Evolutionary conservation across 2,888 invertebrate species (phyloP).

Genomic region (Melanargia galathea): DNA sequence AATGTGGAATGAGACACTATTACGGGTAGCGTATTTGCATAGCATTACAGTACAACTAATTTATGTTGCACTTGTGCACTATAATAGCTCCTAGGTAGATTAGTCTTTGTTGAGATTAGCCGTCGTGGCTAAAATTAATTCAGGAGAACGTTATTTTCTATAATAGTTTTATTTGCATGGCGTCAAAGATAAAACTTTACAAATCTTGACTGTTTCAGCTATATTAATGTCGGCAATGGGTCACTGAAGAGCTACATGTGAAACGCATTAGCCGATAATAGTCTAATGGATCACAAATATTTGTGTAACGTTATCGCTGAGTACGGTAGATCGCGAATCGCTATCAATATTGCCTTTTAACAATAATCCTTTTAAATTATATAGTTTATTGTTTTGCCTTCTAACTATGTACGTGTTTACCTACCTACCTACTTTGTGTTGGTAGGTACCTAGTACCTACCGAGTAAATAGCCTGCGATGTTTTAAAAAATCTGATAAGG

Average conservation of each 20-base stretch:
- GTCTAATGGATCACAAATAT: conserved; percentile 66
- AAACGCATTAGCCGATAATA: conserved; percentile 64
- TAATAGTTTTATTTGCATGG: conserved; percentile 22
- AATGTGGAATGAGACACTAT: too few species aligned
- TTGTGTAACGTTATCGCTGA: conserved; percentile 46
- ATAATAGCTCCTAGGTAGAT: too few species aligned
- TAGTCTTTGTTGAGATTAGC: too few species aligned
- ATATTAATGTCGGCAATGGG: conserved; percentile 32
- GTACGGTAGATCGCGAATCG: conserved; percentile 34
- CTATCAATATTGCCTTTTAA: conserved; percentile 34
- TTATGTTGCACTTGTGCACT: too few species aligned
- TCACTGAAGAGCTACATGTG: conserved; percentile 52
- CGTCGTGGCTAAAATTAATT: neutral
- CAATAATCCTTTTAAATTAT: conserved; percentile 39
- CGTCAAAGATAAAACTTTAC: conserved; percentile 29
- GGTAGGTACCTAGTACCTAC: neutral
- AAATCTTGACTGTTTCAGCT: conserved; percentile 33
- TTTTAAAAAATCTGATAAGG: too few species aligned
- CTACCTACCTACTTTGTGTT: neutral
- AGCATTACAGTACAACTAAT: too few species aligned
- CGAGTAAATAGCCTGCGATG: too few species aligned
- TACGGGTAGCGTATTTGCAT: too few species aligned
- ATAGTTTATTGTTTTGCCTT: conserved; percentile 23
- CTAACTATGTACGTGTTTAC: conserved; percentile 11
- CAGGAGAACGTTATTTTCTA: neutral